A percentile compares a stretch with the other conserved stretches of the same genome.
These are phyloP conservation scores for Ophion ventricosus DNA, from an alignment of 2,888 invertebrate species.

Conservation along the genomic window DNA sequence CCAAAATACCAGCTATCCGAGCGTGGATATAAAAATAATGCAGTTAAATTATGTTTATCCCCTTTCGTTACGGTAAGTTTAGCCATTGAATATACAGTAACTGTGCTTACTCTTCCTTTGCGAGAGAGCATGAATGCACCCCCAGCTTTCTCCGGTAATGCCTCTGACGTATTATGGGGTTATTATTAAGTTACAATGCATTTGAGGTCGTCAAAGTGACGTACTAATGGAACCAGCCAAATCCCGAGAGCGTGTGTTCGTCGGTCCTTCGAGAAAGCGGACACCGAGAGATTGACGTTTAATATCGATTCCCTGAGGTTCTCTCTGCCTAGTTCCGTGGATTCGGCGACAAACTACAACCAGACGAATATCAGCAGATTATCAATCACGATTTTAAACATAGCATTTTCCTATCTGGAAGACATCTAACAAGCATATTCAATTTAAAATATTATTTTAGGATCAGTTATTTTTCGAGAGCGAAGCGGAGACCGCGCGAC, in stretches of 20 bases:
- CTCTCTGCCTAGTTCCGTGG: background rate
- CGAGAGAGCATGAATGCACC: background rate
- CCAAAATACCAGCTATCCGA: too few relatives aligned
- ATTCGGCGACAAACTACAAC: conserved; percentile 8
- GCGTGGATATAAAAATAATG: too few relatives aligned
- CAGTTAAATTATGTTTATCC: too few relatives aligned
- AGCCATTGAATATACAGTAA: too few relatives aligned
- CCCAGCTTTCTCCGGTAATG: background rate
- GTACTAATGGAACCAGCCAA: conserved; percentile 16
- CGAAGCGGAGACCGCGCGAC: too few relatives aligned
- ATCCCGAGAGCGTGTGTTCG: background rate
- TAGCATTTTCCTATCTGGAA: too few relatives aligned
- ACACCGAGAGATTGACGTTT: conserved; percentile 24
- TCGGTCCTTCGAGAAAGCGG: conserved; percentile 16
- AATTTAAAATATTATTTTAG: too few relatives aligned
- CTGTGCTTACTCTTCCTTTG: too few relatives aligned
- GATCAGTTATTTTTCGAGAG: too few relatives aligned
- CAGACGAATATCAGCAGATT: conserved; percentile 5
- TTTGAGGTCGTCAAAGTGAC: background rate
- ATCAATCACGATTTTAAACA: background rate
- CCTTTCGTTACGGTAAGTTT: too few relatives aligned
- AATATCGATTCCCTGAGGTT: conserved; percentile 1
- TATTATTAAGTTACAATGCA: background rate
- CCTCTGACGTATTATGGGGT: conserved; percentile 1
- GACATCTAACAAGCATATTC: too few relatives aligned